Evolutionary conservation across 2,888 invertebrate species (phyloP).

Genomic region (Stenichneumon culpator): DNA sequence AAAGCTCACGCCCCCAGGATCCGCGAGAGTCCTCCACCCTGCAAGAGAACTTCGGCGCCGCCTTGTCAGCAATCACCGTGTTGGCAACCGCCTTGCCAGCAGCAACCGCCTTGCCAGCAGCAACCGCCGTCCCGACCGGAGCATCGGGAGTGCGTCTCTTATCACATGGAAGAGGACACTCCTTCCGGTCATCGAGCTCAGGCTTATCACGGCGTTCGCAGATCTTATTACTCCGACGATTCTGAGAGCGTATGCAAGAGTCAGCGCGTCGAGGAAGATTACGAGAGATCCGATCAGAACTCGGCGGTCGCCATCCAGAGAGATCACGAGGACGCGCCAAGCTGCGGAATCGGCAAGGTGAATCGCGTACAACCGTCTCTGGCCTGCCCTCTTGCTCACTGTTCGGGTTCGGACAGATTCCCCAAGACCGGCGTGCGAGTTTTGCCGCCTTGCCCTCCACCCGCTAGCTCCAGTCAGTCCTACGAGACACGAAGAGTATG

Average conservation of each 20-base stretch:
- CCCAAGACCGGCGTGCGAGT: conserved; percentile 79
- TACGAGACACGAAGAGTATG: conserved; percentile 85
- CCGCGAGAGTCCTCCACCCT: conserved; percentile 85
- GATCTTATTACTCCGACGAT: conserved; percentile 50
- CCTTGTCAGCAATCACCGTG: conserved; percentile 78
- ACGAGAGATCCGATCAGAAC: conserved; percentile 74
- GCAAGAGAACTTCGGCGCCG: conserved; percentile 77
- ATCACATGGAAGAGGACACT: conserved; percentile 83
- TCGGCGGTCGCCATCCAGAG: conserved; percentile 43
- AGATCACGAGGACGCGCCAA: conserved; percentile 44
- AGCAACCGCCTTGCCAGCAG: not conserved
- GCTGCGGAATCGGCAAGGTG: conserved; percentile 77
- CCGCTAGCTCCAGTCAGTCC: conserved; percentile 82
- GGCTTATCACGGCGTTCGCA: conserved; percentile 69
- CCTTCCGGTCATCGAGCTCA: conserved; percentile 80
- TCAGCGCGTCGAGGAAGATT: conserved; percentile 71
- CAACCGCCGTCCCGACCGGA: conserved; percentile 53
- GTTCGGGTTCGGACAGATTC: conserved; percentile 75
- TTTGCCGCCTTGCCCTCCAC: conserved; percentile 76
- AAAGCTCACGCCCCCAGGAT: conserved; percentile 89
- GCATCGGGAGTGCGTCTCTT: conserved; percentile 80
- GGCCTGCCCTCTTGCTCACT: conserved; percentile 76
- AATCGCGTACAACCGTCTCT: conserved; percentile 74
- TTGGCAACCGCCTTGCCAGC: too few species aligned
- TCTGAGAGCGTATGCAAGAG: conserved; percentile 32